Evolutionary conservation across 2,888 invertebrate species (phyloP).

Genomic region (Heterodera filipjevi): DNA sequence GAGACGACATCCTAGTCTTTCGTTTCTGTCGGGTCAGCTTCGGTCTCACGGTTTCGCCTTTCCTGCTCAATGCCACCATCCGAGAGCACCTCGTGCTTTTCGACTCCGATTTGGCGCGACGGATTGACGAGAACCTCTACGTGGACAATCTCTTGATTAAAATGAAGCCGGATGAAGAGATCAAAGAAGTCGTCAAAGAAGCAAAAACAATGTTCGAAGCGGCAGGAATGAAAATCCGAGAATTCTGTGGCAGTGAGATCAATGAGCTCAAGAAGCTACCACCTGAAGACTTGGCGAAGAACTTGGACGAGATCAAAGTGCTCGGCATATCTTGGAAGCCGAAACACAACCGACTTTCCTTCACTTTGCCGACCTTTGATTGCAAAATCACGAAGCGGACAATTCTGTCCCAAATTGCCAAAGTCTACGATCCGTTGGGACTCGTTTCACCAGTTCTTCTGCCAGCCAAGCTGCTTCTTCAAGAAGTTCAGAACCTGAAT

Average conservation of each 20-base stretch:
- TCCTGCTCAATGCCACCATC: constrained; percentile 10
- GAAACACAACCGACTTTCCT: not conserved
- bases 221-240: constrained; percentile 7
- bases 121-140: constrained; percentile 33
- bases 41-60: constrained; percentile 10
- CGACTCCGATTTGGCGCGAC: not conserved
- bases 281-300: not conserved
- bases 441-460: constrained; percentile 23
- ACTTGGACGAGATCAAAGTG: not conserved
- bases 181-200: not conserved
- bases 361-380: not conserved
- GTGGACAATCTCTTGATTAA: constrained; percentile 39
- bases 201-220: not conserved
- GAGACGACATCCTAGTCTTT: not conserved
- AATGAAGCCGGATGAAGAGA: not conserved
- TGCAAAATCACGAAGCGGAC: constrained; percentile 33
- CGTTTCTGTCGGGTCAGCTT: constrained; percentile 12
- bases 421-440: constrained; percentile 38
- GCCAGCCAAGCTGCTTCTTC: constrained; percentile 27
- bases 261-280: not conserved
- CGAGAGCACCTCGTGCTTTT: not conserved
- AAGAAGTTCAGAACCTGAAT: constrained; percentile 23
- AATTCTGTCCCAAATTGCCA: constrained; percentile 27
- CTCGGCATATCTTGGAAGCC: constrained; percentile 5
- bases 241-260: not conserved